Conservation (phyloP, 1,140 invertebrate genomes). For the Neuroterus valhalla region DNA sequence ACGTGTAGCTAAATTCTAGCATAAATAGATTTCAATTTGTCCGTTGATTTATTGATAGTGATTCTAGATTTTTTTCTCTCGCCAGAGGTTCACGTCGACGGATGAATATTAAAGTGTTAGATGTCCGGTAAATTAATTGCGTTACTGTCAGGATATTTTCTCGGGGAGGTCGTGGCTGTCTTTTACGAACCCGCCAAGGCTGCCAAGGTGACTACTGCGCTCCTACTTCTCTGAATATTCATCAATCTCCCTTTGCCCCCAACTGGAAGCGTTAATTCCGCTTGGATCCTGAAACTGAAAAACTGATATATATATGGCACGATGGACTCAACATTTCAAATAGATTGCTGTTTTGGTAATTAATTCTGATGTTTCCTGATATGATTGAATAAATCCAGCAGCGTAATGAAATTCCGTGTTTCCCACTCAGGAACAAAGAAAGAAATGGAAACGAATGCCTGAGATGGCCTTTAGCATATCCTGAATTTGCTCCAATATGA, state of each 20-base stretch:
- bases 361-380: slow-evolving; percentile 21
- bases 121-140: slow-evolving; percentile 66
- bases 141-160: slow-evolving; percentile 67
- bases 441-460: too few relatives aligned
- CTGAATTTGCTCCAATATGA: too few relatives aligned
- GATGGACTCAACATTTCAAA: slow-evolving; percentile 55
- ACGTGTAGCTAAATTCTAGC: background rate
- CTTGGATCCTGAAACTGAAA: slow-evolving; percentile 43
- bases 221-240: slow-evolving; percentile 62
- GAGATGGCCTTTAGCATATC: too few relatives aligned
- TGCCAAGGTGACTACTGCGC: slow-evolving; percentile 45
- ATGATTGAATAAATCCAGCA: too few relatives aligned
- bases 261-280: slow-evolving; percentile 49
- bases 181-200: slow-evolving; percentile 42
- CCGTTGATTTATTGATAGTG: background rate
- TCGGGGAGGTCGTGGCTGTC: slow-evolving; percentile 40
- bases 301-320: slow-evolving; percentile 50
- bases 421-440: too few relatives aligned
- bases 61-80: background rate
- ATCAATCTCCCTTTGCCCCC: slow-evolving; percentile 59
- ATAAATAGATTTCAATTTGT: background rate
- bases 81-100: slow-evolving; percentile 44
- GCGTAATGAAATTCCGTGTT: too few relatives aligned
- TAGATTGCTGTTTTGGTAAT: slow-evolving; percentile 47
- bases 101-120: slow-evolving; percentile 69